Evolutionary conservation across 2,113 vertebrate species (phyloP).

Genomic region (Grus americana): DNA sequence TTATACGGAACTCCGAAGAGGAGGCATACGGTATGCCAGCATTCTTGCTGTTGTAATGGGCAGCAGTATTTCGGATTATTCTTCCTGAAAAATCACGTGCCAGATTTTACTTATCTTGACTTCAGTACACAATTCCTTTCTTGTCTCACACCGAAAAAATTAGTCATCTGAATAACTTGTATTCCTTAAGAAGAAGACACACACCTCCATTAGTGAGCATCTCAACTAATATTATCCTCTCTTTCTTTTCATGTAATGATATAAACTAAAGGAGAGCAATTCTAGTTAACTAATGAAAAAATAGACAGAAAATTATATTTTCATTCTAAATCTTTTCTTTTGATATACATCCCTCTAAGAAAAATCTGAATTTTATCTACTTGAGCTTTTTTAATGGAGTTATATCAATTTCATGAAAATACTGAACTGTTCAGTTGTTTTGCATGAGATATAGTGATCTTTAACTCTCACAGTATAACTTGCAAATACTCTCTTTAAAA

Average conservation of each 20-base stretch:
- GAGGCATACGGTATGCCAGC: accelerated
- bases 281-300: not conserved
- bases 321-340: not conserved
- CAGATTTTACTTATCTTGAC: not conserved
- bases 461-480: not conserved
- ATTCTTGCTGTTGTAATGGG: not conserved
- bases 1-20: not conserved
- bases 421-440: not conserved
- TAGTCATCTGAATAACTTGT: not conserved
- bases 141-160: not conserved
- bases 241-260: not conserved
- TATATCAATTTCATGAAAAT: not conserved
- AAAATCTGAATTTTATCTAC: not conserved
- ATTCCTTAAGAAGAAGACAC: not conserved
- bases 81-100: not conserved
- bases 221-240: not conserved
- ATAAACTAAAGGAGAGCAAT: not conserved
- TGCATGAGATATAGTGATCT: not conserved
- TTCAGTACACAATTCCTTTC: not conserved
- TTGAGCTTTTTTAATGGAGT: not conserved
- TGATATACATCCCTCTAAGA: not conserved
- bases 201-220: not conserved
- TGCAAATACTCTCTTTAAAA: not conserved
- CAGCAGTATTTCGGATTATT: not conserved
- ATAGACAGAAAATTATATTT: not conserved